Evolutionary conservation across 2,888 invertebrate species (phyloP), one percentile per base, ranked within the genome.

Genomic region (Tetrapedia diversipes): DNA sequence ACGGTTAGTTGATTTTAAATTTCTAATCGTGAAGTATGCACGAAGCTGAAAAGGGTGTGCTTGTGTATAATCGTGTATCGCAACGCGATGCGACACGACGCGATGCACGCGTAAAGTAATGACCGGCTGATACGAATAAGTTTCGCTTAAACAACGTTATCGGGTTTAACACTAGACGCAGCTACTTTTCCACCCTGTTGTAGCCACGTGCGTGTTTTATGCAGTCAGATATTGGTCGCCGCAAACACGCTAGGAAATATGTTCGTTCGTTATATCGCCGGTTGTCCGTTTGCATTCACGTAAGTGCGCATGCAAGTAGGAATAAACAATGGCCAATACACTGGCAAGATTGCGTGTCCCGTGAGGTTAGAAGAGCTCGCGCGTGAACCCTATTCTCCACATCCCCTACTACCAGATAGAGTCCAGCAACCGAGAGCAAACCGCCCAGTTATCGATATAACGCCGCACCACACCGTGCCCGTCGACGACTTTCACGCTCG

Each of bases 61-160:
- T 27, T 53, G 60, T 51, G 56, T 69, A 61, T 61, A 66, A 78
- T 77, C 69, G 39, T 34, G 77, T 63, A 66, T 70, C 70, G 27
- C n/a, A 61, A 59, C 71, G 45, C 56, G 66, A 57, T 67, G 66
- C 60, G 43, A 69, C 68, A 43, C 59, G 61, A 57, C 41, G 49
- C 59, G 61, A 57, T 34, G 49, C 77, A 70, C 68, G 76, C 67
- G 65, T 66, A 19, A 32, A 53, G 16, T 29, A 43, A 66, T 53
- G 41, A 16, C 39, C 45, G 11, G 22, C 51, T 73, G 72, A 54
- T 83, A 76, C 59, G 64, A 68, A 63, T 61, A 77, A 77, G 81
- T 75, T 76, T 79, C 80, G 85, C 83, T 86, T 84, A 85, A 87
- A 86, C 86, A 84, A 75, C 82, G 84, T 87, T 87, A 87, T 87